Conservation (phyloP, 2,797 vertebrate species). For the Malacoraja senta region DNA sequence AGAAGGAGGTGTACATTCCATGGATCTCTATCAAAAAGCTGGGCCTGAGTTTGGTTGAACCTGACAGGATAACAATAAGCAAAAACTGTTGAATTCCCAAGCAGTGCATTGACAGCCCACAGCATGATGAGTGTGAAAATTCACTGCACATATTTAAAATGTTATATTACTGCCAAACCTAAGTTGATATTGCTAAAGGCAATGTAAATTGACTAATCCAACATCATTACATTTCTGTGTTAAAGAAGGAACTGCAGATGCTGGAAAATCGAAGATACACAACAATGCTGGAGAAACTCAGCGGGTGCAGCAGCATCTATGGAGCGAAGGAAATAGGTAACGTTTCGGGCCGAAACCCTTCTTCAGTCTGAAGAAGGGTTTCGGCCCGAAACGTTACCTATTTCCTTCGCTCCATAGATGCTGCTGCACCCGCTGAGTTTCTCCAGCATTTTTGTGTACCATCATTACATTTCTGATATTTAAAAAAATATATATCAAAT, state of each 20-base stretch:
- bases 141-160: conserved; percentile 31
- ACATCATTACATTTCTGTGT: too few relatives aligned
- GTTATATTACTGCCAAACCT: conserved; percentile 13
- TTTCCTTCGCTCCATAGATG: too few relatives aligned
- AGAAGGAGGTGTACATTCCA: not conserved
- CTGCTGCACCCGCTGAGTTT: too few relatives aligned
- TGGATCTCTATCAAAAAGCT: not conserved
- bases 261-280: too few relatives aligned
- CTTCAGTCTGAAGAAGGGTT: too few relatives aligned
- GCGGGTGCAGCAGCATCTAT: too few relatives aligned
- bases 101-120: not conserved
- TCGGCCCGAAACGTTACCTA: too few relatives aligned
- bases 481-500: not conserved
- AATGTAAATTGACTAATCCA: not conserved
- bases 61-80: not conserved
- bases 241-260: too few relatives aligned
- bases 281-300: too few relatives aligned
- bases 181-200: conserved; percentile 21
- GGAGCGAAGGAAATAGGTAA: too few relatives aligned
- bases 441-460: too few relatives aligned
- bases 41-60: not conserved
- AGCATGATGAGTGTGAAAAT: conserved; percentile 24
- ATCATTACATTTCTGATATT: not conserved
- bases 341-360: too few relatives aligned
- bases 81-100: not conserved